Base-by-base conservation (phyloP, 1,140 invertebrate genomes). In the Drosophila orena region DNA sequence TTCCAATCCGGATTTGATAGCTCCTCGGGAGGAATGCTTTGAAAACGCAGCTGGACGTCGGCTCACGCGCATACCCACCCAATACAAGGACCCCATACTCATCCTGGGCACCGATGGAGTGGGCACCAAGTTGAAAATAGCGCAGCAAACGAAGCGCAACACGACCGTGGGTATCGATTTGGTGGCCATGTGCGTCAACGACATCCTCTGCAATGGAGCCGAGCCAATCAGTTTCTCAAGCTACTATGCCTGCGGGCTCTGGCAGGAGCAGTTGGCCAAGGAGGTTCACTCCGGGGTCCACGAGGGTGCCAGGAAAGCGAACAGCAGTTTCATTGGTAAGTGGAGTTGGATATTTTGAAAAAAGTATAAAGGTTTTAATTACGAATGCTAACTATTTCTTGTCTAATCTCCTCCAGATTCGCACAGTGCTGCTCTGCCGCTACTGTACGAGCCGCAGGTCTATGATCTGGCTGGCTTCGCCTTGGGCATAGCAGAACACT, bases 151-250 rank as follows among this genome's bases (percentile, higher is more conserved):
- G 35, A 94, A 95, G 50, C 94, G 95, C 35, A 97, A 98, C 89
- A 92, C 94, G 62, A 97, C 96, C 1, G 95, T 99, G 69, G 98
- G 98, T 24, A 96, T 98, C 74, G 98, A 99, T 93, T 94, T 99
- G 56, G 98, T 99, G 4, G 98, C 98, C n/a, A 99, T 99, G 98
- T 99, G 98, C 92, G 98, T 98, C 4, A 99, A 99, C 93, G 98
- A 99, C 93, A 96, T 99, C 47, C 93, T 99, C 15, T 97, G 97
- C 40, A 97, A 99, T 85, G 98, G 98, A 14, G 98, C 98, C 1
- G 96, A 98, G 78, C 98, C 98, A 0, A 92, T 99, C 2, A 98
- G 97, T 70, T 99, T 99, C 92, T 93, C 99, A 2, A 98, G 99
- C 93, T 99, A 99, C 93, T 99, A 98, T 93, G 97, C 98, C 2